phyloP scores from a whole-genome alignment of 1,140 invertebrate species.

The Diplogasteroides magnus region DNA sequence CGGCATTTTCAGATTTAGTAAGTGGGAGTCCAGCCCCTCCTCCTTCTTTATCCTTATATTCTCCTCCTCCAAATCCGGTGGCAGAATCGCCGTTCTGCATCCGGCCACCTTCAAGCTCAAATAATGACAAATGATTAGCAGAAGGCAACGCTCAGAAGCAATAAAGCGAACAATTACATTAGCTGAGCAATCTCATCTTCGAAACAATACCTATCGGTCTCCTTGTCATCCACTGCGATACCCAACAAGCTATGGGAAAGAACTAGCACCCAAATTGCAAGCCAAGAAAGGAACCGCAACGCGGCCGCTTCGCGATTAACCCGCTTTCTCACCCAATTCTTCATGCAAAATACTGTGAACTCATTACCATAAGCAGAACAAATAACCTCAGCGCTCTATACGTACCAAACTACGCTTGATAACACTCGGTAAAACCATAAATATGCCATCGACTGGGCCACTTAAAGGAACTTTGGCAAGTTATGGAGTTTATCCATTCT shows the following conservation, averaged over 20 bases:
- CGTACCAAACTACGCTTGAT: no score
- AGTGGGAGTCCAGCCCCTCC: constrained; percentile 20
- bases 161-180: neutral
- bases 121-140: neutral
- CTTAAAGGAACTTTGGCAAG: no score
- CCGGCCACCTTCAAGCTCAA: neutral
- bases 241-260: neutral
- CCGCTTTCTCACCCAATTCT: no score
- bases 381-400: no score
- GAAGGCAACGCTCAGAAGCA: neutral
- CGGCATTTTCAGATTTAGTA: constrained; percentile 15
- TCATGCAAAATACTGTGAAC: no score
- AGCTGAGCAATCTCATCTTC: neutral
- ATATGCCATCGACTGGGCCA: no score
- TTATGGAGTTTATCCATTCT: no score
- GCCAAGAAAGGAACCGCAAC: neutral
- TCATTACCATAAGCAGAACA: no score
- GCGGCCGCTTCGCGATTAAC: neutral
- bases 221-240: neutral
- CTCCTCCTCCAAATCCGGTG: neutral
- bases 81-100: constrained; percentile 11
- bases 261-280: neutral
- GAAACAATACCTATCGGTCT: no score
- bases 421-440: no score
- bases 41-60: constrained; percentile 20